A percentile compares a stretch with the other conserved stretches of the same genome.
phyloP scores from a whole-genome alignment of 2,113 vertebrate species.

The Tupaia chinensis region DNA sequence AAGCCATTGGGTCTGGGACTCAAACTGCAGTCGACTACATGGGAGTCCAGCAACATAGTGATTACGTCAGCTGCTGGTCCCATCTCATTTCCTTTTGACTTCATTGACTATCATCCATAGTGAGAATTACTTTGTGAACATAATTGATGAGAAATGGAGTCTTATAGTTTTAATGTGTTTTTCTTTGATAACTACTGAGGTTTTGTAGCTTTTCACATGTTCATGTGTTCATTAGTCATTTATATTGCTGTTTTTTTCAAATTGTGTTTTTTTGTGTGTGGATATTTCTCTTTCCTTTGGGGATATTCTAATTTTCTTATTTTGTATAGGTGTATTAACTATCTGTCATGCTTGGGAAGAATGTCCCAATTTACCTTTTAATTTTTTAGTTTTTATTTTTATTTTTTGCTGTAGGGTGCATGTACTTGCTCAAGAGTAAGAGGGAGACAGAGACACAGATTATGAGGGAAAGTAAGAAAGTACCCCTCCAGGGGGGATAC shows the following conservation, averaged over 20 bases:
- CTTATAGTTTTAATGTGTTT: not conserved
- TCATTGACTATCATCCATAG: not conserved
- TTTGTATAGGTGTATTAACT: not conserved
- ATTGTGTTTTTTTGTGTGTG: not conserved
- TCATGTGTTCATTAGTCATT: conserved; percentile 15
- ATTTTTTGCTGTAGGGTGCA: no score
- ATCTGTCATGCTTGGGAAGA: not conserved
- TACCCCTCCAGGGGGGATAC: no score
- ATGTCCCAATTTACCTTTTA: not conserved
- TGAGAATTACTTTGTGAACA: not conserved
- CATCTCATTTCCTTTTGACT: not conserved
- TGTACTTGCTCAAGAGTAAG: no score
- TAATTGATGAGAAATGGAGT: not conserved
- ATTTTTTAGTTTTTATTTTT: not conserved
- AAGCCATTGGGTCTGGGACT: no score
- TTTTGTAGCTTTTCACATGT: not conserved
- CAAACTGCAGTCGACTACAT: no score
- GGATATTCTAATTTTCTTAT: not conserved
- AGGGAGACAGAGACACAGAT: no score
- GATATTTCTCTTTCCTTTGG: not conserved
- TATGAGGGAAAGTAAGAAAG: no score
- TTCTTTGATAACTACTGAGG: not conserved
- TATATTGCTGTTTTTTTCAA: not conserved
- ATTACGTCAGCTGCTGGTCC: no score
- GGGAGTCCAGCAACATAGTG: no score